Conservation (phyloP, 2,888 invertebrate genomes). For the Cosmia pyralina region DNA sequence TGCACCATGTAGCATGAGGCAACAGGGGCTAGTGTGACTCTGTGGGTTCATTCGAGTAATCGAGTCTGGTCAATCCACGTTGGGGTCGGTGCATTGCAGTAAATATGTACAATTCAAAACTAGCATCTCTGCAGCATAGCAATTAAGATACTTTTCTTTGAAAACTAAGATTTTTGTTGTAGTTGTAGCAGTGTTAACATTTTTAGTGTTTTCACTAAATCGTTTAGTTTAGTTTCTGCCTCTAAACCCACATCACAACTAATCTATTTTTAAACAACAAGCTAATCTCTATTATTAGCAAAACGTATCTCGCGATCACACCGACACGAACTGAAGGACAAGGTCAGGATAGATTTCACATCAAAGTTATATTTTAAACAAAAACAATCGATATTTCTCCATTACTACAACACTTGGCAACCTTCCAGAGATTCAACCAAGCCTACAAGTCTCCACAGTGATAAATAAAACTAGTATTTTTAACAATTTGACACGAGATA, state of each 20-base stretch:
- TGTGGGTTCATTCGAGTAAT: no score
- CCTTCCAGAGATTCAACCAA: constrained; percentile 10
- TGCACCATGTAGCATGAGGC: no score
- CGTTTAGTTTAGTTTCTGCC: background rate
- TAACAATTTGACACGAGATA: constrained; percentile 63
- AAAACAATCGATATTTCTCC: constrained; percentile 22
- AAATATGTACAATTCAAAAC: background rate
- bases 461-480: constrained; percentile 45
- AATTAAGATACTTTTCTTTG: background rate
- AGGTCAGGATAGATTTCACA: constrained; percentile 34
- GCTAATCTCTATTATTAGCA: constrained; percentile 5
- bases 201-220: background rate
- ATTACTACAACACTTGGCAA: constrained; percentile 25
- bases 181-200: background rate
- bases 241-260: background rate
- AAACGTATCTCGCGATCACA: background rate
- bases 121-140: background rate
- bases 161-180: background rate
- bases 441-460: background rate
- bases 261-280: constrained; percentile 9
- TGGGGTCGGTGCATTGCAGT: no score
- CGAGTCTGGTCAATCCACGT: no score
- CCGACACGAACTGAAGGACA: background rate
- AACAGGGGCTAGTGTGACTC: no score
- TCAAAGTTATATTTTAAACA: constrained; percentile 35